Evolutionary conservation across 1,140 invertebrate genomes (phyloP).

Genomic region (Oryctes rhinoceros): DNA sequence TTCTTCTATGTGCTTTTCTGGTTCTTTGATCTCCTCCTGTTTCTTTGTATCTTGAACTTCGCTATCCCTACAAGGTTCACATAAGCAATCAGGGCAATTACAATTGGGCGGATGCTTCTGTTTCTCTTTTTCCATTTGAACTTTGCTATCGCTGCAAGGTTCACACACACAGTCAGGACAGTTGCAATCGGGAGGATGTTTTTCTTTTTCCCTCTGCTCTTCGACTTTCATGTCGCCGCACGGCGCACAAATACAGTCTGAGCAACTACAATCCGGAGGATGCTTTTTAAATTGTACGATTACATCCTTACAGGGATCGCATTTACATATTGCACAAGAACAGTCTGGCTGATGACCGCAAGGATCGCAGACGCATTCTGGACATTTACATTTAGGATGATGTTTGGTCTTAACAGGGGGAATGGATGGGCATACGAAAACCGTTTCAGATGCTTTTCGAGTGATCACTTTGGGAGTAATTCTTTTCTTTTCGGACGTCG

Average conservation of each 20-base stretch:
- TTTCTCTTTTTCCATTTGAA: conserved; percentile 14
- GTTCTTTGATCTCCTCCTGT: not conserved
- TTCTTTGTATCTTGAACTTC: not conserved
- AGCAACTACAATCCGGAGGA: conserved; percentile 15
- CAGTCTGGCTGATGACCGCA: conserved; percentile 43
- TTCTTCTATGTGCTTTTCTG: not conserved
- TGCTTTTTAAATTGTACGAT: conserved; percentile 24
- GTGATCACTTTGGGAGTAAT: conserved; percentile 35
- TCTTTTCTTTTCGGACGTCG: not conserved
- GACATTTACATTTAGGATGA: conserved; percentile 45
- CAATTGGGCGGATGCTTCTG: not conserved
- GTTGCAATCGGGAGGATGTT: conserved; percentile 37
- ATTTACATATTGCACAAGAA: conserved; percentile 44
- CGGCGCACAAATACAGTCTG: conserved; percentile 28
- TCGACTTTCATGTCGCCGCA: not conserved
- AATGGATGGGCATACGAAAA: not conserved
- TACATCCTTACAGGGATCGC: conserved; percentile 45
- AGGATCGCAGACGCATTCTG: conserved; percentile 42
- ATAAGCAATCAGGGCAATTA: not conserved
- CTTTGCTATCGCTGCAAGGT: conserved; percentile 1
- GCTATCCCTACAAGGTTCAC: conserved; percentile 12
- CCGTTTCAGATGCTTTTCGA: not conserved
- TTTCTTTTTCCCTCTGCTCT: not conserved
- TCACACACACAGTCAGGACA: conserved; percentile 41
- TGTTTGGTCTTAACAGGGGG: conserved; percentile 37